Evolutionary conservation across 2,797 vertebrate species (phyloP), one percentile per base, ranked within the genome.

Genomic region (Sciurus vulgaris): DNA sequence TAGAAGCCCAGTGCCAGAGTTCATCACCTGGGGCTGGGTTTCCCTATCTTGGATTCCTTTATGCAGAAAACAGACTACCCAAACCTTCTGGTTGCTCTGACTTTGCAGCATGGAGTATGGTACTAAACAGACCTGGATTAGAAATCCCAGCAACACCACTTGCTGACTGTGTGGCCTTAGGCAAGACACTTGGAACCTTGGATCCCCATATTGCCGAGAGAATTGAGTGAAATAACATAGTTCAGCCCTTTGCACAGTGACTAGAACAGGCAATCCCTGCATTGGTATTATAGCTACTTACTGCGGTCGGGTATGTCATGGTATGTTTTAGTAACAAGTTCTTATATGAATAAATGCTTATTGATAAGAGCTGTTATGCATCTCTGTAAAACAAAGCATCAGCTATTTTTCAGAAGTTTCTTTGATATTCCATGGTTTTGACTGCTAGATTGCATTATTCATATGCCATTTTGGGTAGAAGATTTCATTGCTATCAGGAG

Each of bases 381-480:
- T 13, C 20, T 84, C 56, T 91, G 14, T 79, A 86, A 89, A 87
- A 84, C 86, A 59, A 78, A 94, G 28, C 33, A 49, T 86, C 51
- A 26, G 2, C 30, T 20, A 0, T 51, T 86, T 89, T 56, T 90
- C 56, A 70, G 8, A 59, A 73, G 35, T 4, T 83, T 96, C 96
- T 92, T 78, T 38, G 51, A 93, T 82, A 18, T 44, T 44, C 79
- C 59, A 28, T 12, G 24, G 24, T 87, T 79, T 59, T 93, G 18
- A 59, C 35, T 73, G 28, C 28, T 44, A 47, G 44, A 56, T 49
- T 81, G 35, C 14, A 15, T 92, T 79, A 41, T 83, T 73, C 22
- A 1, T 14, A 47, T 91, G 26, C n/a, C 35, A 8, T 78, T 79
- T 74, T 78, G 30, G n/a, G 38, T 89, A 35, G 59, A 77, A 93